Evolutionary conservation across 2,113 vertebrate species (phyloP).

Genomic region (Zeus faber): DNA sequence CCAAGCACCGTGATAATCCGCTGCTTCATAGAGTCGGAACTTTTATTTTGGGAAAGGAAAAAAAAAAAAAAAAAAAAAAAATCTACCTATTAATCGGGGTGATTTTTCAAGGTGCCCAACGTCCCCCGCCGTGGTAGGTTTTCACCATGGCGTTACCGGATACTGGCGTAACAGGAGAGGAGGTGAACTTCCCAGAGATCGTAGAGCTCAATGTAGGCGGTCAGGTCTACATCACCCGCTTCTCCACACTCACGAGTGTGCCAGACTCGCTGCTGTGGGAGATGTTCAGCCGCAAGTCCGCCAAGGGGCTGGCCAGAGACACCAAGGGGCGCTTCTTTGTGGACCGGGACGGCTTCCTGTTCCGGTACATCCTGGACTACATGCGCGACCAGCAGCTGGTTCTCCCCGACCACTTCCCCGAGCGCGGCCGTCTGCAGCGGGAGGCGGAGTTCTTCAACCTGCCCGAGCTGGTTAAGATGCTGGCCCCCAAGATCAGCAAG

Average conservation of each 20-base stretch:
- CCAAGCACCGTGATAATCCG: too few relatives aligned
- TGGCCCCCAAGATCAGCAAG: slow-evolving; percentile 84
- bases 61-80: too few relatives aligned
- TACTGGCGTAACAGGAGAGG: slow-evolving; percentile 72
- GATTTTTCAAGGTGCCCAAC: neutral
- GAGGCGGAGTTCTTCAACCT: slow-evolving; percentile 92
- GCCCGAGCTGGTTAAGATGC: slow-evolving; percentile 83
- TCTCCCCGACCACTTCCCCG: slow-evolving; percentile 91
- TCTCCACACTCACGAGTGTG: slow-evolving; percentile 85
- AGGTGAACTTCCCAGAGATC: slow-evolving; percentile 84
- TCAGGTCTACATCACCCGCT: slow-evolving; percentile 93
- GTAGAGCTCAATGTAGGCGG: slow-evolving; percentile 93
- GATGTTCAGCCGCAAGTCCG: slow-evolving; percentile 86
- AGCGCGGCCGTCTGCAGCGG: slow-evolving; percentile 84
- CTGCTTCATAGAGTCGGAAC: too few relatives aligned
- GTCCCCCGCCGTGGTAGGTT: slow-evolving; percentile 15
- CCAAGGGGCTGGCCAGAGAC: slow-evolving; percentile 82
- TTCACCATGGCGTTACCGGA: slow-evolving; percentile 84
- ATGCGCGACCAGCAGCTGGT: slow-evolving; percentile 90
- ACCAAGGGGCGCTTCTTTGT: slow-evolving; percentile 93
- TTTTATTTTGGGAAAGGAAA: too few relatives aligned
- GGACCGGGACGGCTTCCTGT: slow-evolving; percentile 91
- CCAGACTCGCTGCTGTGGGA: slow-evolving; percentile 88
- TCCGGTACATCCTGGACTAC: slow-evolving; percentile 93
- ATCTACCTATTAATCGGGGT: neutral